Conservation (phyloP, 2,888 invertebrate genomes). For the Pasiphila rectangulata region DNA sequence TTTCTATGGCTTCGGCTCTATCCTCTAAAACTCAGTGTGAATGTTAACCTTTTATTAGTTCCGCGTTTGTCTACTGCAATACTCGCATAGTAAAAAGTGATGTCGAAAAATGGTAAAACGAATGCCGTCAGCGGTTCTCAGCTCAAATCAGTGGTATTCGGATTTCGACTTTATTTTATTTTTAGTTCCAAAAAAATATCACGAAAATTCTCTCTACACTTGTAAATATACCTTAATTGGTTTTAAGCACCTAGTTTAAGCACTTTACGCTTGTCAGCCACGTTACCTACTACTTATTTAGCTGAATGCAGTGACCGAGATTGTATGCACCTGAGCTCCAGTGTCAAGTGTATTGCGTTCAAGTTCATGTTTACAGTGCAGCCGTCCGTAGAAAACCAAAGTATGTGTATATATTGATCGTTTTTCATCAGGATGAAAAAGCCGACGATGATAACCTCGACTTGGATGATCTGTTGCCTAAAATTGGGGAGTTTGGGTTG, state of each 20-base stretch:
- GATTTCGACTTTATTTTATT: not conserved
- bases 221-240: no score
- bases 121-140: constrained; percentile 46
- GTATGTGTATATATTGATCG: not conserved
- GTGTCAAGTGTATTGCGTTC: constrained; percentile 21
- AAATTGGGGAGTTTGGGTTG: constrained; percentile 93
- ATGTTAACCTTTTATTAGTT: constrained; percentile 34
- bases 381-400: not conserved
- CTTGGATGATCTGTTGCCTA: constrained; percentile 90
- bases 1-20: constrained; percentile 62
- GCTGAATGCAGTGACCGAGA: not conserved
- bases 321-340: not conserved
- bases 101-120: constrained; percentile 50
- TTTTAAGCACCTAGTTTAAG: no score
- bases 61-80: constrained; percentile 27
- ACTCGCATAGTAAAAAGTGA: constrained; percentile 34
- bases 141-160: constrained; percentile 50
- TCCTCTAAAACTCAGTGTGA: constrained; percentile 30
- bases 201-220: no score
- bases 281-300: no score
- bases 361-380: constrained; percentile 22
- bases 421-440: constrained; percentile 21
- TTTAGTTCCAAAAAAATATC: not conserved
- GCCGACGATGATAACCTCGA: constrained; percentile 79
- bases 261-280: no score